Conservation (phyloP, 2,113 vertebrate species). For the Microtus pennsylvanicus region DNA sequence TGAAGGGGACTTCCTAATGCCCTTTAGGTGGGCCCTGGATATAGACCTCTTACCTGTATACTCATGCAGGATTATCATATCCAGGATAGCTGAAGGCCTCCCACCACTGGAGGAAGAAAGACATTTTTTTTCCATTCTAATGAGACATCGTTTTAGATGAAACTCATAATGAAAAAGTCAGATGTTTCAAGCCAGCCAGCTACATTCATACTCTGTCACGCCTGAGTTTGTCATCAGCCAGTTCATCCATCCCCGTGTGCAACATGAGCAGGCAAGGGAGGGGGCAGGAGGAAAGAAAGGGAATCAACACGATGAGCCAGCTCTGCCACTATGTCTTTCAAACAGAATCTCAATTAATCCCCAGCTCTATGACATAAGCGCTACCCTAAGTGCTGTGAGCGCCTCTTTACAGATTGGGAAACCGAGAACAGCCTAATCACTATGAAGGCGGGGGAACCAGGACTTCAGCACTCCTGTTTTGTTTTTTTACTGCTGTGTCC, state of each 20-base stretch:
- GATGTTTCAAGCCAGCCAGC: constrained; percentile 50
- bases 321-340: background rate
- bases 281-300: background rate
- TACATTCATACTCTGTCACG: background rate
- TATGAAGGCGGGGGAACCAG: background rate
- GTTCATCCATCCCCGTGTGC: background rate
- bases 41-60: background rate
- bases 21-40: background rate
- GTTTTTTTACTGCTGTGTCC: background rate
- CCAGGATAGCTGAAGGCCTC: background rate
- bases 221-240: background rate
- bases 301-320: background rate
- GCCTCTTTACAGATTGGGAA: constrained; percentile 63
- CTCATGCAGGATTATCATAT: background rate
- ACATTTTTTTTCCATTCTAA: constrained; percentile 19
- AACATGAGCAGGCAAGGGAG: background rate
- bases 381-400: constrained; percentile 21
- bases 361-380: background rate
- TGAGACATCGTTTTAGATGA: constrained; percentile 40
- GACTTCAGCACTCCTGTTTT: constrained; percentile 53
- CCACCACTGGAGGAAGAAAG: background rate
- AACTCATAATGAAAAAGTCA: constrained; percentile 44
- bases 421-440: constrained; percentile 45
- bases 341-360: constrained; percentile 31
- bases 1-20: background rate